These are phyloP conservation scores for Parotia lawesii DNA, from an alignment of 2,113 vertebrate species.

Conservation along the genomic window DNA sequence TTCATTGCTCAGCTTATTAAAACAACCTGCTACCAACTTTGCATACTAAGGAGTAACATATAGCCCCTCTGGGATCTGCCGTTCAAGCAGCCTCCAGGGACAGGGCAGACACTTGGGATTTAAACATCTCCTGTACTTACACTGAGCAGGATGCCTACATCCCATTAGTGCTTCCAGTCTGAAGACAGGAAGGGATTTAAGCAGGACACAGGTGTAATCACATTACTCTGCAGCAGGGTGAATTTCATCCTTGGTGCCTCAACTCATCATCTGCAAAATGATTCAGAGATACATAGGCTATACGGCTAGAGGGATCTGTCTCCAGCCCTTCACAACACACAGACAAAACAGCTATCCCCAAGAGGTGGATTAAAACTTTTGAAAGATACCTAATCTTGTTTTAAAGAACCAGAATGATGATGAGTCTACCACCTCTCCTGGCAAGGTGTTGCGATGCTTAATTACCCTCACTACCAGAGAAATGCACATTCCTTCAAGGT, in stretches of 20 bases:
- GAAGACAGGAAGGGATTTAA: neutral
- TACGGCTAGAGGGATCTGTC: neutral
- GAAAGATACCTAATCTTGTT: constrained; percentile 1
- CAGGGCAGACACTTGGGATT: neutral
- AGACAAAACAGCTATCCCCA: neutral
- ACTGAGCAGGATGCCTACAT: neutral
- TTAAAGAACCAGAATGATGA: neutral
- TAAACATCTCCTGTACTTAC: neutral
- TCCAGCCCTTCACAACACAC: neutral
- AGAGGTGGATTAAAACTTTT: neutral
- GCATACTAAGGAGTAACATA: neutral
- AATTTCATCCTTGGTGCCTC: neutral
- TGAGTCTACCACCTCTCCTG: neutral
- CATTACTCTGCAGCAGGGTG: neutral
- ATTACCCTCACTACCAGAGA: neutral
- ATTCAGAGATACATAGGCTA: neutral
- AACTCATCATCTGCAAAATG: neutral
- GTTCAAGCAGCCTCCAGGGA: neutral
- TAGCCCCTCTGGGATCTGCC: neutral
- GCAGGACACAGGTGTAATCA: neutral
- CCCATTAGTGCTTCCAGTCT: neutral
- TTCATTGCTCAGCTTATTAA: neutral
- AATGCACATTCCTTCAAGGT: neutral
- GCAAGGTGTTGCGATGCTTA: neutral
- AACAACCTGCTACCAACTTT: neutral